Evolutionary conservation across 2,797 vertebrate species (phyloP).

Genomic region (Momotus momota): DNA sequence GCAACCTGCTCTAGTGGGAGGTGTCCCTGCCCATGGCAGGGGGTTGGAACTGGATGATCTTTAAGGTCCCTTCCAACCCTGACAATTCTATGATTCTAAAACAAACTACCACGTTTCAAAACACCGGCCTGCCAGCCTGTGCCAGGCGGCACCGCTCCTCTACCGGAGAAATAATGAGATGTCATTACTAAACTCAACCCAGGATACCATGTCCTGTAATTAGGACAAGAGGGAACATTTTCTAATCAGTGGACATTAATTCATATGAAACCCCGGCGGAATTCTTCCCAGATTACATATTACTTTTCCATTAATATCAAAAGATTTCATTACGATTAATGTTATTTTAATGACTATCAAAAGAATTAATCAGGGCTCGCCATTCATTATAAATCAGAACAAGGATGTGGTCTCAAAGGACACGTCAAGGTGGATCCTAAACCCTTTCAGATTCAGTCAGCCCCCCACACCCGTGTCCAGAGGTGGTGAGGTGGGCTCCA

Average conservation of each 20-base stretch:
- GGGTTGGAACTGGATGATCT: too few relatives aligned
- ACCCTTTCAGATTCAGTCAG: background rate
- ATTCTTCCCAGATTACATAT: slow-evolving; percentile 49
- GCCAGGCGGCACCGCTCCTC: background rate
- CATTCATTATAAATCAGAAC: slow-evolving; percentile 19
- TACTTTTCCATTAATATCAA: slow-evolving; percentile 53
- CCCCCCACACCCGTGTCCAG: background rate
- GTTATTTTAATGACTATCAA: slow-evolving; percentile 26
- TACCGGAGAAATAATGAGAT: slow-evolving; percentile 25
- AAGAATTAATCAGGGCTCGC: background rate
- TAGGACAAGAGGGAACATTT: slow-evolving; percentile 56
- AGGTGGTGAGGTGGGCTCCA: background rate
- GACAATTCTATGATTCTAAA: too few relatives aligned
- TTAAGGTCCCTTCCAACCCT: too few relatives aligned
- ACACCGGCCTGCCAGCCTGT: background rate
- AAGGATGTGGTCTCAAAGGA: background rate
- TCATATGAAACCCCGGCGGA: background rate
- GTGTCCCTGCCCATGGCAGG: too few relatives aligned
- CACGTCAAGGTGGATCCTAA: background rate
- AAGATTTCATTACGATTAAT: slow-evolving; percentile 61
- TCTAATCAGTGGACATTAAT: slow-evolving; percentile 64
- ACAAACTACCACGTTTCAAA: background rate
- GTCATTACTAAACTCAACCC: slow-evolving; percentile 27
- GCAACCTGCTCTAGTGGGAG: too few relatives aligned
- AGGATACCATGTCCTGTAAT: slow-evolving; percentile 3